Base-by-base conservation (phyloP, 2,888 invertebrate genomes). In the Orgyia antiqua region DNA sequence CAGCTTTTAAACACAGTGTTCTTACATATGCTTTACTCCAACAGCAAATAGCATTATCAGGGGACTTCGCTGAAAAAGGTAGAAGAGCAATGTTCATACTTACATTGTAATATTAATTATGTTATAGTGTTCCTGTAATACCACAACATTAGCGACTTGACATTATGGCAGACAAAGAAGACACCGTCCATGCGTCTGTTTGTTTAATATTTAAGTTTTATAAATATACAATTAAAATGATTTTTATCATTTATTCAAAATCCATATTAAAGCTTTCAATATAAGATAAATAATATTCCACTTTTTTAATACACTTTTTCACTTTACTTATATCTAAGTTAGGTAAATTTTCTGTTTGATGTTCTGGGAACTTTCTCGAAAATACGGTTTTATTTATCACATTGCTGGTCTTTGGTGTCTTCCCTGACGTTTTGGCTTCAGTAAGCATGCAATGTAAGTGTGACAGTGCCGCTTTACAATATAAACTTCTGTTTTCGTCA, bases 221-320 rank as follows among this genome's bases (percentile, higher is more conserved):
- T n/a, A n/a, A n/a, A n/a, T n/a, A n/a, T n/a, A n/a, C n/a, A n/a
- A n/a, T n/a, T n/a, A n/a, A n/a, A n/a, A n/a, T n/a, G n/a, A n/a
- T n/a, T n/a, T n/a, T n/a, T n/a, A n/a, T n/a, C n/a, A n/a, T n/a
- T 58, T 60, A 66, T 39, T 68, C 52, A 49, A 55, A 61, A 23
- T 66, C 58, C 53, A 71, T 64, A 45, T 68, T 58, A 58, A 59
- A 69, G 50, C 66, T 70, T 36, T 89, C 89, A 17, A 89, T 68
- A 84, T 87, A 94, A 0, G 92, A 90, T 37, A 94, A 69, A 70
- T 91, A 91, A 73, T 90, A 94, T 59, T 93, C 91, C 1, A 94
- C 57, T 77, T 93, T 94, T 58, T 90, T 93, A 0, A 89, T 58
- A 44, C 87, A 73, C 34, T 86, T 79, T 44, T 87, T 88, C 4